These are phyloP conservation scores for Xerus inauris DNA, from an alignment of 2,113 vertebrate species.

Conservation along the genomic window DNA sequence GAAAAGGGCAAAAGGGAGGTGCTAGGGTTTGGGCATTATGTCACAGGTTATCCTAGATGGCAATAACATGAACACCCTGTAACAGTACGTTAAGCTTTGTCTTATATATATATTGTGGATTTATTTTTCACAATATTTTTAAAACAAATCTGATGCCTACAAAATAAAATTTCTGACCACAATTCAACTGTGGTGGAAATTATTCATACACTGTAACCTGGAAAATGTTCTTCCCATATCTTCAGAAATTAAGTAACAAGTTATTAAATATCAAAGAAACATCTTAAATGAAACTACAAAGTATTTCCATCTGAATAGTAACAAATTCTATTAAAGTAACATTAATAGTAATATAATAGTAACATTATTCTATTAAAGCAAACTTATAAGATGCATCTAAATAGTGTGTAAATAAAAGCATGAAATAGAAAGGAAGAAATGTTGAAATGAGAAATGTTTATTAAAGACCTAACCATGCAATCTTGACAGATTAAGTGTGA, in stretches of 20 bases:
- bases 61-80: neutral
- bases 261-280: neutral
- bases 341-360: too few relatives aligned
- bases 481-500: too few relatives aligned
- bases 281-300: neutral
- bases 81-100: neutral
- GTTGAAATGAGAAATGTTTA: too few relatives aligned
- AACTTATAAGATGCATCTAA: neutral
- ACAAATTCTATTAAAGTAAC: neutral
- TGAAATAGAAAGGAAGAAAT: neutral
- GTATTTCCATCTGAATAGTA: neutral
- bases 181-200: neutral
- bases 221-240: neutral
- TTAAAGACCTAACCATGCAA: too few relatives aligned
- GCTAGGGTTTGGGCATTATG: neutral
- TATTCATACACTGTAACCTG: neutral
- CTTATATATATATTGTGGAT: neutral
- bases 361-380: neutral
- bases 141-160: neutral
- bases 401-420: neutral
- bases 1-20: neutral
- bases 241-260: neutral
- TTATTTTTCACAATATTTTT: neutral
- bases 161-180: neutral
- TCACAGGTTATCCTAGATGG: neutral